Conservation (phyloP, 2,888 invertebrate species). For the Rhaphigaster nebulosa region DNA sequence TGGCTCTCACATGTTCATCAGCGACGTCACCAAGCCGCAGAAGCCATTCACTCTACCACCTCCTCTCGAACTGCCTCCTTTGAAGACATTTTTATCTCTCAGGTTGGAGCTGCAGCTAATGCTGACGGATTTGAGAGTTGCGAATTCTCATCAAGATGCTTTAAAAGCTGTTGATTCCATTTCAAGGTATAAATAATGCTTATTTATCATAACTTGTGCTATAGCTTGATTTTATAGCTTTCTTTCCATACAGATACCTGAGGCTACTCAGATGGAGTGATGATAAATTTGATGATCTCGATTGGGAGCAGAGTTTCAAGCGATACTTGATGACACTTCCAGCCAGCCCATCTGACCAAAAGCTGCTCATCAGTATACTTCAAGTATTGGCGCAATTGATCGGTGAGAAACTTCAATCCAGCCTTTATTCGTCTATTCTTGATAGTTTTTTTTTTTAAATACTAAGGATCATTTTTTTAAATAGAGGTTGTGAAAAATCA, state of each 20-base stretch:
- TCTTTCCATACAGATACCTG: constrained; percentile 5
- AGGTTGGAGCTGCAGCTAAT: background rate
- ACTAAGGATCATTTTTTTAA: background rate
- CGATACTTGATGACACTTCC: constrained; percentile 77
- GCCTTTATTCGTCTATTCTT: too few species aligned
- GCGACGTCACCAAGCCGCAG: background rate
- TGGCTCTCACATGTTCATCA: background rate
- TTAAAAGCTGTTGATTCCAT: constrained; percentile 42
- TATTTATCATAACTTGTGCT: background rate
- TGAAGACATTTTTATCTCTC: background rate
- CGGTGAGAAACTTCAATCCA: constrained; percentile 56
- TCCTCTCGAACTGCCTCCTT: constrained; percentile 43
- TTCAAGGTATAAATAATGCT: constrained; percentile 45
- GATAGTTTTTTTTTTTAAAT: background rate
- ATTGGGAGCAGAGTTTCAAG: constrained; percentile 76
- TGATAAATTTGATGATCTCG: constrained; percentile 68
- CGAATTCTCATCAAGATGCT: constrained; percentile 37
- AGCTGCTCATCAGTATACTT: constrained; percentile 73
- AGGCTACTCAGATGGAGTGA: constrained; percentile 17
- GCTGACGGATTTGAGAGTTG: constrained; percentile 42
- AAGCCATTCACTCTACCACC: constrained; percentile 34
- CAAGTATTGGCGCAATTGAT: constrained; percentile 68
- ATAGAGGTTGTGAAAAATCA: constrained; percentile 58
- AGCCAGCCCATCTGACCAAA: constrained; percentile 76
- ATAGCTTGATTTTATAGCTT: background rate